Evolutionary conservation across 2,113 vertebrate genomes (phyloP).

Genomic region (Antennarius striatus): DNA sequence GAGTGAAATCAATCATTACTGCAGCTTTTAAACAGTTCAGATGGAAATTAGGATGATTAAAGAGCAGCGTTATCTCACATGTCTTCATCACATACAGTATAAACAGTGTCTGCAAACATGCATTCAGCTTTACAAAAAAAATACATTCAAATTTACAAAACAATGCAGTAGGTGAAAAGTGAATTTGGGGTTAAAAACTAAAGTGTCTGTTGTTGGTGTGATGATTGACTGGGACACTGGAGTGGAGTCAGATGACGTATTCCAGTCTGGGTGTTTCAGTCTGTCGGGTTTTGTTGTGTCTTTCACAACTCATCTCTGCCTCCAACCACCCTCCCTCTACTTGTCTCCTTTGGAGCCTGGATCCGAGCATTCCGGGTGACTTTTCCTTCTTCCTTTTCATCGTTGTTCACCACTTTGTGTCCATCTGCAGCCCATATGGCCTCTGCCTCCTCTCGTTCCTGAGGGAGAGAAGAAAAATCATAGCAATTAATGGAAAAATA

Average conservation of each 20-base stretch:
- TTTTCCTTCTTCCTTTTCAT: slow-evolving; percentile 48
- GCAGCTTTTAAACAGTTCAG: slow-evolving; percentile 1
- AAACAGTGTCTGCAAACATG: slow-evolving; percentile 46
- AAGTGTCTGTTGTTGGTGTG: slow-evolving; percentile 6
- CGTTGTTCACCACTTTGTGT: slow-evolving; percentile 60
- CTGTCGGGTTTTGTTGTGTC: slow-evolving; percentile 12
- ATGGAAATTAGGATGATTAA: slow-evolving; percentile 1
- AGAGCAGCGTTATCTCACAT: slow-evolving; percentile 17
- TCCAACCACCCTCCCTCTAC: slow-evolving; percentile 65
- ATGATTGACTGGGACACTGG: background rate
- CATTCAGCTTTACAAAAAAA: slow-evolving; percentile 5
- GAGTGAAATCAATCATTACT: background rate
- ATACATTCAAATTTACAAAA: slow-evolving; percentile 11
- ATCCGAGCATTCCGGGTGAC: slow-evolving; percentile 68
- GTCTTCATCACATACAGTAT: slow-evolving; percentile 42
- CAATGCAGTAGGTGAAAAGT: slow-evolving; percentile 12
- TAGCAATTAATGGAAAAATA: background rate
- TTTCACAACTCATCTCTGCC: slow-evolving; percentile 77
- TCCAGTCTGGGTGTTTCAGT: slow-evolving; percentile 19
- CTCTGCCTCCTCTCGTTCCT: slow-evolving; percentile 82
- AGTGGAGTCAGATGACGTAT: background rate
- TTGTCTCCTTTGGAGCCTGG: slow-evolving; percentile 64
- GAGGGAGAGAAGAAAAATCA: slow-evolving; percentile 7
- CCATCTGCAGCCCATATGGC: slow-evolving; percentile 71
- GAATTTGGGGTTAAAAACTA: slow-evolving; percentile 4